phyloP scores from a whole-genome alignment of 1,140 invertebrate species.

The Lordiphosa collinella region DNA sequence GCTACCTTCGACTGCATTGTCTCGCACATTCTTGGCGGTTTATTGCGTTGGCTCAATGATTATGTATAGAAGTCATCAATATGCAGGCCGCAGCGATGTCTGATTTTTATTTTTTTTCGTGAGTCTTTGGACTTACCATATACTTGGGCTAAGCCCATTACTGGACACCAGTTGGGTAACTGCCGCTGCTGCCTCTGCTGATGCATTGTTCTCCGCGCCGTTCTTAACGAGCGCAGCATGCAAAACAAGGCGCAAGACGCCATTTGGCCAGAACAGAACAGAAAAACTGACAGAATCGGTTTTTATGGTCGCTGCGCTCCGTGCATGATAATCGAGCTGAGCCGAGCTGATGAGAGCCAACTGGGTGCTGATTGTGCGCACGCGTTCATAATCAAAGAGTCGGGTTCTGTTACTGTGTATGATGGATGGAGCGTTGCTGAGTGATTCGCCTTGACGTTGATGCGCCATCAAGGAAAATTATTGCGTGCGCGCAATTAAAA shows the following conservation, averaged over 20 bases:
- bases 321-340: slow-evolving; percentile 57
- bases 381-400: slow-evolving; percentile 70
- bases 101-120: slow-evolving; percentile 33
- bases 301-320: slow-evolving; percentile 64
- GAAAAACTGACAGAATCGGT: slow-evolving; percentile 61
- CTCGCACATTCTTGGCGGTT: slow-evolving; percentile 5
- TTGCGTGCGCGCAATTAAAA: slow-evolving; percentile 74
- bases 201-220: slow-evolving; percentile 63
- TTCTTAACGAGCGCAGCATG: slow-evolving; percentile 68
- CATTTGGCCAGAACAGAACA: slow-evolving; percentile 60
- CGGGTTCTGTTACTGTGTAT: slow-evolving; percentile 42
- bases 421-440: slow-evolving; percentile 68
- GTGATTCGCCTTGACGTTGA: slow-evolving; percentile 73
- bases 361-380: slow-evolving; percentile 66
- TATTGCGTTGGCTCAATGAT: slow-evolving; percentile 16
- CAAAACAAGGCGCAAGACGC: slow-evolving; percentile 73
- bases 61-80: slow-evolving; percentile 41
- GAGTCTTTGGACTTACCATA: slow-evolving; percentile 41
- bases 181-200: slow-evolving; percentile 25
- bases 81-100: slow-evolving; percentile 45
- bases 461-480: slow-evolving; percentile 75
- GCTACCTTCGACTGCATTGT: slow-evolving; percentile 4
- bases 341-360: slow-evolving; percentile 10
- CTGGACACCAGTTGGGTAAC: slow-evolving; percentile 64
- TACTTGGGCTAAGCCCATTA: slow-evolving; percentile 69